Conservation (phyloP, 2,888 invertebrate species). For the Drosophila prostipennis region DNA sequence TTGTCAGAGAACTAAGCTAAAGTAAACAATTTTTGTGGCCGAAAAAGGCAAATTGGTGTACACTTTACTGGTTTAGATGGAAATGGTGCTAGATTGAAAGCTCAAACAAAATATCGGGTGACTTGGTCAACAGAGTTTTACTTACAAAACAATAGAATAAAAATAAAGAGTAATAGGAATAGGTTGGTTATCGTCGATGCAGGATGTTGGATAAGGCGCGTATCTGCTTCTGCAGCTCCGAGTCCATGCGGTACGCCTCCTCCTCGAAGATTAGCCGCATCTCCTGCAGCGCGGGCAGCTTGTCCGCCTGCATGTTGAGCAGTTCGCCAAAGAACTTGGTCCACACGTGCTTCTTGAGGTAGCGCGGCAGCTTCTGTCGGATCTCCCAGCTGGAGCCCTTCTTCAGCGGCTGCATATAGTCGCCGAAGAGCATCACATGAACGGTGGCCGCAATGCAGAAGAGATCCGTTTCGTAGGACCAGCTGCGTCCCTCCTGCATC, state of each 20-base stretch:
- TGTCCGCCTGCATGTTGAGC: conserved; percentile 92
- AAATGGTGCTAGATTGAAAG: neutral
- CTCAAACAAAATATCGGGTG: conserved; percentile 8
- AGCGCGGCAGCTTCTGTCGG: conserved; percentile 90
- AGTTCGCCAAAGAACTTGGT: conserved; percentile 92
- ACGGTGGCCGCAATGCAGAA: conserved; percentile 96
- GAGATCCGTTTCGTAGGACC: conserved; percentile 98
- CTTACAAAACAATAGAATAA: neutral
- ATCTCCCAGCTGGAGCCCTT: conserved; percentile 88
- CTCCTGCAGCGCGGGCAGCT: conserved; percentile 88
- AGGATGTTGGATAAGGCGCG: conserved; percentile 83
- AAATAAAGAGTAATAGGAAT: conserved; percentile 16
- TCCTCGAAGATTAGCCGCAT: conserved; percentile 82
- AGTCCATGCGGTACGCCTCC: conserved; percentile 84
- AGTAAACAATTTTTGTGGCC: neutral
- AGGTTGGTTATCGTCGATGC: conserved; percentile 81
- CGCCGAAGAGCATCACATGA: conserved; percentile 94
- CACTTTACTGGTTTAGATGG: neutral
- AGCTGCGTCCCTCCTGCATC: conserved; percentile 95
- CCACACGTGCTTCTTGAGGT: conserved; percentile 91
- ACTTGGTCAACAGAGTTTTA: conserved; percentile 22
- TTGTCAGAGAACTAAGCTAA: conserved; percentile 9
- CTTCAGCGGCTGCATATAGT: conserved; percentile 93
- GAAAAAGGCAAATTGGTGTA: neutral
- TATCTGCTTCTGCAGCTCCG: conserved; percentile 84